Evolutionary conservation across 2,113 vertebrate genomes (phyloP).

Genomic region (Solenodon paradoxus): DNA sequence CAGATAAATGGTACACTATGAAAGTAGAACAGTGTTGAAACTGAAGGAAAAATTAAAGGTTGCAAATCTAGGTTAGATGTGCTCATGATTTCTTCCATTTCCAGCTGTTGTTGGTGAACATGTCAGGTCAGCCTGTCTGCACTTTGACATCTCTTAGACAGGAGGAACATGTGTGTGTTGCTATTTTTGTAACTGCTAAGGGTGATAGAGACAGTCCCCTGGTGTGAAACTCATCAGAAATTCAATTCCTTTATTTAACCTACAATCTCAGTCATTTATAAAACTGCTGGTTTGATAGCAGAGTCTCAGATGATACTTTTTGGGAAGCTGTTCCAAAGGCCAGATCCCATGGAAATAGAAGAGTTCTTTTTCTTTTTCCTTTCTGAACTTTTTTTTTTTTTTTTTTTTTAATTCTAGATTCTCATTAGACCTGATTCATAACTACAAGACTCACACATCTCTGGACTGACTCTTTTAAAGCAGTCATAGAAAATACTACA

Average conservation of each 20-base stretch:
- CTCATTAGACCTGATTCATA: not conserved
- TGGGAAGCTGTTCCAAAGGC: not conserved
- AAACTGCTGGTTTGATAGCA: slow-evolving; percentile 34
- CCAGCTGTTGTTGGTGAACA: slow-evolving; percentile 41
- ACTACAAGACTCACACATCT: not conserved
- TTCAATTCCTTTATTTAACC: slow-evolving; percentile 60
- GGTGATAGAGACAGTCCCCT: not conserved
- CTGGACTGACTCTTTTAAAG: not conserved
- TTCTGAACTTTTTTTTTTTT: not conserved
- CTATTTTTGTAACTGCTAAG: slow-evolving; percentile 56
- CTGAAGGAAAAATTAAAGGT: slow-evolving; percentile 38
- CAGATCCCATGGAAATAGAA: not conserved
- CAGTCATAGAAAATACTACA: not conserved
- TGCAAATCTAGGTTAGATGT: slow-evolving; percentile 17
- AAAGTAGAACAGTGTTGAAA: slow-evolving; percentile 24
- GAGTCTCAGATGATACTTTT: not conserved
- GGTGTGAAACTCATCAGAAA: slow-evolving; percentile 49
- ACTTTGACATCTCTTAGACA: slow-evolving; percentile 11
- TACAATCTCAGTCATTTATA: not conserved
- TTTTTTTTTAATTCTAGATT: not conserved
- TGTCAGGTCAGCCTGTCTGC: slow-evolving; percentile 54
- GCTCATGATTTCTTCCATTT: slow-evolving; percentile 29
- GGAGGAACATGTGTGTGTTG: slow-evolving; percentile 47
- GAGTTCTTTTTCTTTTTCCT: not conserved
- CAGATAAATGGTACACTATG: not conserved